Percentiles rank a stretch among this genome's conserved stretches.
phyloP scores from a whole-genome alignment of 1,140 invertebrate genomes.

The Cydia pomonella region DNA sequence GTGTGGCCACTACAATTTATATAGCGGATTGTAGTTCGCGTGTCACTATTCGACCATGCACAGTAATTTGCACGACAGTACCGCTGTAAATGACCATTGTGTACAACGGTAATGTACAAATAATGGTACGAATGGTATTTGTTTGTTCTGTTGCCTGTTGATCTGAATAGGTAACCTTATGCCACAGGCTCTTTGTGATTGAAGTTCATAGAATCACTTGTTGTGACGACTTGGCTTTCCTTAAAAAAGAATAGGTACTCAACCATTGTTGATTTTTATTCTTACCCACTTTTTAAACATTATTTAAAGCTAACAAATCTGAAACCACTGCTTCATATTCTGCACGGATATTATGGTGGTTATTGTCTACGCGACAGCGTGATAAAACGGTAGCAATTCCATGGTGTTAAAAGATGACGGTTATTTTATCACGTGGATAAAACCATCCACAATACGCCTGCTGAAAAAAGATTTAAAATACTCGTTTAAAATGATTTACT shows the following conservation, averaged over 20 bases:
- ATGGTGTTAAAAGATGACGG: too few relatives aligned
- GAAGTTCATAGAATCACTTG: neutral
- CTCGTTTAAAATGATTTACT: too few relatives aligned
- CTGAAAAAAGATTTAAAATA: too few relatives aligned
- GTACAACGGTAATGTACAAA: slow-evolving; percentile 15
- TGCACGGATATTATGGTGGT: too few relatives aligned
- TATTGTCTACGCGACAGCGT: too few relatives aligned
- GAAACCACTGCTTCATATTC: too few relatives aligned
- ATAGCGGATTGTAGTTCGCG: neutral
- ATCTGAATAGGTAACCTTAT: neutral
- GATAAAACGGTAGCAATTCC: too few relatives aligned
- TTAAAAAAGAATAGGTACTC: neutral
- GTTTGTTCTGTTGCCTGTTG: neutral
- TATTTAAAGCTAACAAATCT: too few relatives aligned
- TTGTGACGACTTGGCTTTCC: neutral
- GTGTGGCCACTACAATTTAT: slow-evolving; percentile 9
- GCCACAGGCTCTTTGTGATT: neutral
- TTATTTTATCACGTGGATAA: too few relatives aligned
- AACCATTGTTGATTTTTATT: neutral
- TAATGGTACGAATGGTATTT: neutral
- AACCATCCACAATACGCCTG: too few relatives aligned
- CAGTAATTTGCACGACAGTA: slow-evolving; percentile 6
- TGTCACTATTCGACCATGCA: neutral
- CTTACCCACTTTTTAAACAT: too few relatives aligned
- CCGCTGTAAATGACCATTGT: slow-evolving; percentile 7